Base-by-base conservation (phyloP, 2,797 vertebrate genomes). In the Sebastes kiyomatsui region DNA sequence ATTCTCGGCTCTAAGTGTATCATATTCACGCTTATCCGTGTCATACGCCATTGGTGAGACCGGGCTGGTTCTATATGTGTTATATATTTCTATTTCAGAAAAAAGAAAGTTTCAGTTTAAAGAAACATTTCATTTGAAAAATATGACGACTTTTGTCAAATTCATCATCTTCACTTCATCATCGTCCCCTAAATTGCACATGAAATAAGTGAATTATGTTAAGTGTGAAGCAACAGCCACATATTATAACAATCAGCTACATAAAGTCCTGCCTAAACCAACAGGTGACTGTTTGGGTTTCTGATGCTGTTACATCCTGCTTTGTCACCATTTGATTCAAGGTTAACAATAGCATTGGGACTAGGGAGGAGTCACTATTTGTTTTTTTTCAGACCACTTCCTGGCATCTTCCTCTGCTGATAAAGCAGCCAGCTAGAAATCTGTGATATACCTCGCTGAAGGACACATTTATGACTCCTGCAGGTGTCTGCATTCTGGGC, bases 391-490 rank as follows among this genome's bases (percentile, higher is more conserved):
- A 65, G 14, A 70, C 13, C 52, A 30, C 32, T 65, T 81, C 12
- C 60, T 79, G 78, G 33, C 67, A 61, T 81, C 82, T 80, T 54
- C 42, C 82, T 77, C 74, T 61, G 84, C 84, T 82, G 84, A 91
- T 81, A 70, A 79, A 81, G 81, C 81, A 84, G 69, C 30, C 68
- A 56, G 74, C 32, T 46, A 62, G 13, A 72, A 87, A 76, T 55
- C 65, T 72, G 89, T 71, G 52, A 83, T 80, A 79, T 91, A 77
- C 56, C 67, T 77, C 14, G 42, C 70, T 85, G 87, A 92, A 94
- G 90, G 93, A 90, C 92, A 94, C 79, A 55, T 91, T 93, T 89
- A 93, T 78, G 88, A 88, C 81, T 81, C 79, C 67, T 74, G 60
- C 10, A 25, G 77, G 62, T 67, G 22, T 83, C 71, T 89, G 79